Evolutionary conservation across 1,140 invertebrate species (phyloP).

Genomic region (Lordiphosa mommai): DNA sequence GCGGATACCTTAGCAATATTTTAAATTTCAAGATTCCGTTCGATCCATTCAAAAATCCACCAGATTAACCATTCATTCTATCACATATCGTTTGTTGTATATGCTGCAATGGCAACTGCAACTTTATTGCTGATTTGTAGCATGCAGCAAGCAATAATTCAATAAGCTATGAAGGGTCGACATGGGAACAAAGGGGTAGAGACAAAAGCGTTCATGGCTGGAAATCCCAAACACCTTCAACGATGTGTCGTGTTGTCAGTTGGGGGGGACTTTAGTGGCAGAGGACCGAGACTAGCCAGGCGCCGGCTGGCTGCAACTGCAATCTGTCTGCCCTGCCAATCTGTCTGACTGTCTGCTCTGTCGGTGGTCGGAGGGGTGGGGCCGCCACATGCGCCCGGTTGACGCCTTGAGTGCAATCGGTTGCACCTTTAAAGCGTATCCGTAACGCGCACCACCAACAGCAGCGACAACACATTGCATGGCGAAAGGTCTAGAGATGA

Average conservation of each 20-base stretch:
- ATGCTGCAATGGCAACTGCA: conserved; percentile 9
- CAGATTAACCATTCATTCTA: neutral
- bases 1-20: too few species aligned
- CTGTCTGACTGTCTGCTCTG: conserved; percentile 12
- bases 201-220: conserved; percentile 43
- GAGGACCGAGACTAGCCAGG: conserved; percentile 17
- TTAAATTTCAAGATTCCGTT: too few species aligned
- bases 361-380: conserved; percentile 11
- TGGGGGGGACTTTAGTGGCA: neutral
- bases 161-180: conserved; percentile 46
- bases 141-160: conserved; percentile 72
- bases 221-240: conserved; percentile 64
- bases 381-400: conserved; percentile 43
- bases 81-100: neutral
- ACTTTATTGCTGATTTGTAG: conserved; percentile 67
- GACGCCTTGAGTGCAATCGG: conserved; percentile 67
- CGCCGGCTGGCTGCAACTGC: conserved; percentile 63
- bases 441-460: conserved; percentile 49
- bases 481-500: conserved; percentile 7
- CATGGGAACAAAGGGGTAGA: conserved; percentile 1
- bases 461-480: conserved; percentile 27
- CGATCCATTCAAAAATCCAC: neutral
- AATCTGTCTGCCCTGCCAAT: conserved; percentile 60
- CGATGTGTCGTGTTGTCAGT: conserved; percentile 45
- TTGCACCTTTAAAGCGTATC: conserved; percentile 73